phyloP scores from a whole-genome alignment of 2,113 vertebrate genomes.

The Gymnobelideus leadbeateri region DNA sequence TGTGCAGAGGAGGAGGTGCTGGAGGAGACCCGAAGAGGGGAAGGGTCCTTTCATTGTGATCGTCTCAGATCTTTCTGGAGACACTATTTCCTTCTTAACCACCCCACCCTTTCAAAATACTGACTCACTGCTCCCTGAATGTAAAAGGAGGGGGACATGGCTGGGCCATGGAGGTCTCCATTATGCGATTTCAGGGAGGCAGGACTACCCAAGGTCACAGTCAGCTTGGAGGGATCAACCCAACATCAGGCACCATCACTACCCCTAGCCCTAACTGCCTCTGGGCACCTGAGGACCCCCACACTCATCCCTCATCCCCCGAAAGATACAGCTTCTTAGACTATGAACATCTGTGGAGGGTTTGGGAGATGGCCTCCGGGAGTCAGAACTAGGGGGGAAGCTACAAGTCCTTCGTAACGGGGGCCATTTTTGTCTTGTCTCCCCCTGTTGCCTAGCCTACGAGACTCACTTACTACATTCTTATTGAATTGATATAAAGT shows the following conservation, averaged over 20 bases:
- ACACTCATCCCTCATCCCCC: neutral
- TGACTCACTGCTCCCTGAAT: neutral
- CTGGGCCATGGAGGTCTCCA: neutral
- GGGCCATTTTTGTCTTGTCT: neutral
- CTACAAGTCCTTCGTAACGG: neutral
- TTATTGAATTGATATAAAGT: neutral
- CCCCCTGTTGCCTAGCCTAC: neutral
- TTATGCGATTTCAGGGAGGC: neutral
- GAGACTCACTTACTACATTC: neutral
- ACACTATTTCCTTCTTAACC: neutral
- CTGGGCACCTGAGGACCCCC: neutral
- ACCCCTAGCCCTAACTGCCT: neutral
- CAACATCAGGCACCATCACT: neutral
- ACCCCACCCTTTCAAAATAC: neutral
- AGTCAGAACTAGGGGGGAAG: neutral
- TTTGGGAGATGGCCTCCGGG: neutral
- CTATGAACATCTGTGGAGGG: neutral
- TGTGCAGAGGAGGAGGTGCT: neutral
- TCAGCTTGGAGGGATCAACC: no score
- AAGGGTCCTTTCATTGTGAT: neutral
- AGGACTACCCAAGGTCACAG: neutral
- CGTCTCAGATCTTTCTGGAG: neutral
- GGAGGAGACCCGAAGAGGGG: no score
- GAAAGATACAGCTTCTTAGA: neutral
- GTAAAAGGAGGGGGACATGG: neutral